A percentile compares a stretch with the other conserved stretches of the same genome.
phyloP scores from a whole-genome alignment of 2,797 vertebrate species.

The Amniataba percoides region DNA sequence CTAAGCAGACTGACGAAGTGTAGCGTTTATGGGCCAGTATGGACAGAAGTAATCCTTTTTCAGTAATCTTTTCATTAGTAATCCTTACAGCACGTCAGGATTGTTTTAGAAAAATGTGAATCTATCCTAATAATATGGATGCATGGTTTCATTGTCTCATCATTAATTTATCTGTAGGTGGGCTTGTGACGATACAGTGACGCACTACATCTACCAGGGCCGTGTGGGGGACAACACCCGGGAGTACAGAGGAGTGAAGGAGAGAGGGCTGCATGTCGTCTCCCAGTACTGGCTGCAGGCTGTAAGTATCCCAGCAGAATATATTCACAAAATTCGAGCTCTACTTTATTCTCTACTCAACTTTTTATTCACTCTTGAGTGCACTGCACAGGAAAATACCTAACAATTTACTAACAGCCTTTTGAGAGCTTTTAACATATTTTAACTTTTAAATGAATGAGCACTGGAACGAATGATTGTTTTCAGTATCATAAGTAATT shows the following conservation, averaged over 20 bases:
- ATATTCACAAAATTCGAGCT: background rate
- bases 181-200: slow-evolving; percentile 95
- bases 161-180: slow-evolving; percentile 83
- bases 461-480: background rate
- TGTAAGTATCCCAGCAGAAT: slow-evolving; percentile 80
- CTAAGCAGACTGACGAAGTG: too few relatives aligned
- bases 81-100: background rate
- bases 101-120: background rate
- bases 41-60: background rate
- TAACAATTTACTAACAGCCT: background rate
- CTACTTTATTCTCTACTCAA: background rate
- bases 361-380: background rate
- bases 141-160: background rate
- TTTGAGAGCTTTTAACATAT: background rate
- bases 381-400: background rate
- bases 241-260: slow-evolving; percentile 95
- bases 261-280: slow-evolving; percentile 91
- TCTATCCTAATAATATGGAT: background rate
- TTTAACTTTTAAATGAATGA: background rate
- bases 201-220: slow-evolving; percentile 97
- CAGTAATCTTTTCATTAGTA: background rate
- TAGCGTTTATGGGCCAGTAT: background rate
- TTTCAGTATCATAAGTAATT: background rate
- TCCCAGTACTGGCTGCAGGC: slow-evolving; percentile 97
- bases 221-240: slow-evolving; percentile 92